A percentile compares a stretch with the other conserved stretches of the same genome.
Conservation (phyloP, 2,113 vertebrate species). For the Steatornis caripensis region DNA sequence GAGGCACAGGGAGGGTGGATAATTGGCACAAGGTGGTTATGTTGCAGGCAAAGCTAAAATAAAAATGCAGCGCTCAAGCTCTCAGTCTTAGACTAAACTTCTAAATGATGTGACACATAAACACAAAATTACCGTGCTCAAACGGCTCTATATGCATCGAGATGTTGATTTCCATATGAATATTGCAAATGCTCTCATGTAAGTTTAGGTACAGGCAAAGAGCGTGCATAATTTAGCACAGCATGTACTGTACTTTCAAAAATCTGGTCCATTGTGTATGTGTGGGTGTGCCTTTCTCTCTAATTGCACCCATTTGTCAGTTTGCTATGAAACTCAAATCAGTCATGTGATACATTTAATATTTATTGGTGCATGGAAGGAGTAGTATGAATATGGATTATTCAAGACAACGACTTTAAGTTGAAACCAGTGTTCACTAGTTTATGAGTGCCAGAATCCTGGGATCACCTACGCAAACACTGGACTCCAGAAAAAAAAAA, state of each 20-base stretch:
- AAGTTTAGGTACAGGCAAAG: constrained; percentile 64
- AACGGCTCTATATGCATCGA: constrained; percentile 44
- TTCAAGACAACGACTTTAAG: not conserved
- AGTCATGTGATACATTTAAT: constrained; percentile 53
- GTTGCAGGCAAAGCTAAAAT: constrained; percentile 13
- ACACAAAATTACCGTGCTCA: constrained; percentile 42
- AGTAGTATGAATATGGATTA: constrained; percentile 53
- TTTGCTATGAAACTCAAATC: constrained; percentile 60
- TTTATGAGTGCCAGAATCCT: not conserved
- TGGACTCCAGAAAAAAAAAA: not conserved
- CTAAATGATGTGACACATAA: constrained; percentile 41
- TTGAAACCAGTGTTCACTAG: not conserved
- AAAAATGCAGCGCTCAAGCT: constrained; percentile 6
- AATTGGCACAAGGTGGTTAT: constrained; percentile 53
- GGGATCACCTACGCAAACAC: not conserved
- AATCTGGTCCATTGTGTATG: constrained; percentile 66
- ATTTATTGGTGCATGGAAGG: constrained; percentile 42
- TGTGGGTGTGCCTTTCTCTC: constrained; percentile 62
- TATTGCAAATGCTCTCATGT: constrained; percentile 58
- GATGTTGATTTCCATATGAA: constrained; percentile 63
- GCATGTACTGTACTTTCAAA: constrained; percentile 64
- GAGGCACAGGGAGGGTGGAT: constrained; percentile 14
- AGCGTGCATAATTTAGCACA: constrained; percentile 57
- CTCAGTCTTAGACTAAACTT: constrained; percentile 40
- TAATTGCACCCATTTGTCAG: constrained; percentile 68